Percentiles rank a stretch among this genome's conserved stretches.
phyloP scores from a whole-genome alignment of 2,113 vertebrate genomes.

The Microcebus jonahi region DNA sequence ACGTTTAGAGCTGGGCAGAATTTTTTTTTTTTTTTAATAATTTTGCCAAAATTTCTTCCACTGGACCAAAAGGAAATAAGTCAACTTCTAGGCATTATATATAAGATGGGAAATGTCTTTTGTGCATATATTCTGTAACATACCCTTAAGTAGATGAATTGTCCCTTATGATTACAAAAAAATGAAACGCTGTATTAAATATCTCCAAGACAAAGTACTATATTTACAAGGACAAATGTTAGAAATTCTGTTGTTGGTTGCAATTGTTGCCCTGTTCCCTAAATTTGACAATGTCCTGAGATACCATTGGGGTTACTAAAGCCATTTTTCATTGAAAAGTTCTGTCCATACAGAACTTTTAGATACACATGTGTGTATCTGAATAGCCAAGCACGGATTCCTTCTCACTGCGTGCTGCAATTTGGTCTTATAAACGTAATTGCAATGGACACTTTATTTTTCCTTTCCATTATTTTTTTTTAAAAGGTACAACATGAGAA shows the following conservation, averaged over 20 bases:
- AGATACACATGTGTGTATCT: background rate
- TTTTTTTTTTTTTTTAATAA: slow-evolving; percentile 70
- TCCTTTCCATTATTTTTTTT: background rate
- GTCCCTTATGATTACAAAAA: slow-evolving; percentile 33
- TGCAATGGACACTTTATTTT: background rate
- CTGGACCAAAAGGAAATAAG: slow-evolving; percentile 80
- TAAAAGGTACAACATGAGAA: background rate
- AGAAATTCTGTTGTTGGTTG: background rate
- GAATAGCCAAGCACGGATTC: background rate
- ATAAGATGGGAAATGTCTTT: slow-evolving; percentile 73
- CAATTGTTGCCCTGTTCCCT: background rate
- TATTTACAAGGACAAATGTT: background rate
- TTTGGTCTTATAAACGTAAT: slow-evolving; percentile 27
- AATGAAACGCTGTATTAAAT: background rate
- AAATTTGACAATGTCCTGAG: background rate
- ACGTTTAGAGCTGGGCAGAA: slow-evolving; percentile 49
- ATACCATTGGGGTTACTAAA: background rate
- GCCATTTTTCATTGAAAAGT: slow-evolving; percentile 33
- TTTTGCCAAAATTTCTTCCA: slow-evolving; percentile 77
- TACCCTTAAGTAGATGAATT: slow-evolving; percentile 59
- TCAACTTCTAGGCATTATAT: slow-evolving; percentile 76
- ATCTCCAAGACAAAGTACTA: background rate
- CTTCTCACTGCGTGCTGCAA: background rate
- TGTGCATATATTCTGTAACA: slow-evolving; percentile 63
- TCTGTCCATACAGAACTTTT: background rate